phyloP scores from a whole-genome alignment of 2,113 vertebrate genomes.

The Atractosteus spatula region DNA sequence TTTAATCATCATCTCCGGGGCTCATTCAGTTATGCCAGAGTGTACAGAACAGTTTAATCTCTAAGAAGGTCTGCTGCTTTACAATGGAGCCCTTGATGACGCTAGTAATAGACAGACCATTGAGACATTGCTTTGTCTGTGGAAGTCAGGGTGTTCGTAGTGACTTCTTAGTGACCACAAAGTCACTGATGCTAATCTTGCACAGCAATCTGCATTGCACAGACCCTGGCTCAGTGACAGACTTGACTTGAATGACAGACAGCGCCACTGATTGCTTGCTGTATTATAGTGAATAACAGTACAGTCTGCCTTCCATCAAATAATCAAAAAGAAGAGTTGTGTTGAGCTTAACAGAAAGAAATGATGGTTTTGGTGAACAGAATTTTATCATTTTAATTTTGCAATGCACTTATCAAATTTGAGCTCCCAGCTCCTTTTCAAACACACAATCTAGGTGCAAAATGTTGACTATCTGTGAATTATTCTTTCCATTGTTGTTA shows the following conservation, averaged over 20 bases:
- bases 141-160: background rate
- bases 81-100: background rate
- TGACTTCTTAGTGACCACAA: too few species aligned
- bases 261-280: background rate
- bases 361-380: too few species aligned
- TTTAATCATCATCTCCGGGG: conserved; percentile 14
- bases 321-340: background rate
- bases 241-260: background rate
- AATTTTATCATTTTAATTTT: too few species aligned
- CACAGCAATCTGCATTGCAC: background rate
- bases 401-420: too few species aligned
- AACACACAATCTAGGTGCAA: too few species aligned
- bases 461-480: too few species aligned
- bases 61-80: background rate
- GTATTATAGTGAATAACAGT: too few species aligned
- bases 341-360: too few species aligned
- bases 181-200: too few species aligned
- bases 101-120: background rate
- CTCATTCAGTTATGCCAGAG: background rate
- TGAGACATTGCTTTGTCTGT: background rate
- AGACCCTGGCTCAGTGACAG: background rate
- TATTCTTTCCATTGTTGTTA: too few species aligned
- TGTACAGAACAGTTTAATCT: background rate
- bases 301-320: too few species aligned
- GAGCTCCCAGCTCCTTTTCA: too few species aligned